Evolutionary conservation across 2,797 vertebrate genomes (phyloP).

Genomic region (Poeciliopsis turneri): DNA sequence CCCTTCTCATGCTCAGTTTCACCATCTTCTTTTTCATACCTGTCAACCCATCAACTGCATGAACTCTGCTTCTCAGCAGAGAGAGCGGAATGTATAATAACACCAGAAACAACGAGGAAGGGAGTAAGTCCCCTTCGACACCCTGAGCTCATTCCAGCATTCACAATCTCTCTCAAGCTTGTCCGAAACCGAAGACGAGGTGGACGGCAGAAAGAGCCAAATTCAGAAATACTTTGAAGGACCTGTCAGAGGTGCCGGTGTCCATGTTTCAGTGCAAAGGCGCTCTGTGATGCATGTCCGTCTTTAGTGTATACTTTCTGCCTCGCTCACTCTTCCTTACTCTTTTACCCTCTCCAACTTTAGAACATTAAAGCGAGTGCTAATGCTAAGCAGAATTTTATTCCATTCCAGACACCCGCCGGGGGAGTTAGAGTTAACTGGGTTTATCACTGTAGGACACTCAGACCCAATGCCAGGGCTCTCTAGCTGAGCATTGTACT

Average conservation of each 20-base stretch:
- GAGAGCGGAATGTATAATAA: conserved; percentile 48
- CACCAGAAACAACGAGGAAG: conserved; percentile 58
- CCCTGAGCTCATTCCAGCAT: conserved; percentile 30
- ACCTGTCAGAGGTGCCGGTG: conserved; percentile 22
- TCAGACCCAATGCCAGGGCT: conserved; percentile 51
- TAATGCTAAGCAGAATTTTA: conserved; percentile 50
- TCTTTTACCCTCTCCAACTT: conserved; percentile 10
- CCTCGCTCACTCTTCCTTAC: conserved; percentile 14
- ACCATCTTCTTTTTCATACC: conserved; percentile 32
- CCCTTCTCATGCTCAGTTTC: conserved; percentile 41
- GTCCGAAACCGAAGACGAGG: conserved; percentile 25
- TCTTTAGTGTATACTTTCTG: conserved; percentile 28
- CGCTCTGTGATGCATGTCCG: conserved; percentile 8
- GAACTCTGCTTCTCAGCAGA: conserved; percentile 34
- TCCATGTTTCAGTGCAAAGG: conserved; percentile 24
- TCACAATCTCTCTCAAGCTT: conserved; percentile 56
- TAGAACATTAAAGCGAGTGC: conserved; percentile 24
- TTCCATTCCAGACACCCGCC: conserved; percentile 44
- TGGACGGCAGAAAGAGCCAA: not conserved
- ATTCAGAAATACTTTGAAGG: conserved; percentile 14
- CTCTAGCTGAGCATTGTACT: conserved; percentile 57
- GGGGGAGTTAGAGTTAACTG: conserved; percentile 50
- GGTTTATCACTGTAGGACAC: conserved; percentile 61
- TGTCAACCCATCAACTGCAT: conserved; percentile 54
- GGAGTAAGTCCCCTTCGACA: conserved; percentile 55